Evolutionary conservation across 2,888 invertebrate species (phyloP), one percentile per base, ranked within the genome.

Genomic region (Petrolisthes cinctipes): DNA sequence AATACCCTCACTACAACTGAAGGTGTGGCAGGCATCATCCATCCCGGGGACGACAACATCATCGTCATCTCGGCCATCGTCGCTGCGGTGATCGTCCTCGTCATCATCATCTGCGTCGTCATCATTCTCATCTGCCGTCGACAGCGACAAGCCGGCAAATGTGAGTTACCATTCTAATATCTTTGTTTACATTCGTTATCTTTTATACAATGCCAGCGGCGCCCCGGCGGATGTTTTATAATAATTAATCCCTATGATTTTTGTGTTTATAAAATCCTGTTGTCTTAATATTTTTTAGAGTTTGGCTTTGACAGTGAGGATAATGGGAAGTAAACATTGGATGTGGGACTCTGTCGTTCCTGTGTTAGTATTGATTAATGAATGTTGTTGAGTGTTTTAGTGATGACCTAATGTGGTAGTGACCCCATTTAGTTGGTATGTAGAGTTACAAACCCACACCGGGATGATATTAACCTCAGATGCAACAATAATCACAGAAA

Each of bases 91-190:
- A 94, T 96, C 91, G 93, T 94, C 91, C 94, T 96, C 80, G 95
- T 97, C 90, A 95, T 97, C 91, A 95, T 96, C 92, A 94, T 97
- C 88, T 96, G 97, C 93, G 95, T 97, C 93, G 95, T 97, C 92
- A 96, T 97, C 92, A 95, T 97, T 92, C 95, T 97, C 92, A 95
- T 97, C 92, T 97, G 97, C 93, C 94, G 97, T 91, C 95, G 96
- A 91, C 96, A 96, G 94, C 94, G 97, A 92, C 95, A 95, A 84
- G 95, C 95, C 91, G 95, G 95, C 91, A 96, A 96, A 95, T 96
- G 96, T 97, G 94, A 96, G 96, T 95, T 80, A 54, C 75, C 81
- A 5, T 82, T 82, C 51, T 9, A 51, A 82, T 37, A 4, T 53
- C 37, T 82, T 17, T 68, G 14, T 57, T 37, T 81, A 61, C 37